Base-by-base conservation (phyloP, 2,113 vertebrate species). In the Cyphomyrus plagiostoma region DNA sequence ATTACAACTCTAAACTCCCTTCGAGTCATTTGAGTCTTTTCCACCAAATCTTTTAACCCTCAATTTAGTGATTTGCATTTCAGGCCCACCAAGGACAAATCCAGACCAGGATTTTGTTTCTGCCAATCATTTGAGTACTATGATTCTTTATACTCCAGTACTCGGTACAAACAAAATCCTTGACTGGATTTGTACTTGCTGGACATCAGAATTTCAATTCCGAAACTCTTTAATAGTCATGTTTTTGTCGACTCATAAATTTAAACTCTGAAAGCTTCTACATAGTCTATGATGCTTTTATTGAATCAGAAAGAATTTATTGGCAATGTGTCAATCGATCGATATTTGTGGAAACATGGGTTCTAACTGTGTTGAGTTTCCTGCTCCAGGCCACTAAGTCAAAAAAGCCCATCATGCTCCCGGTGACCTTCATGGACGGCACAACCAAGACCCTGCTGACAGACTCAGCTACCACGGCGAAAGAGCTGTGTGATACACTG, bases 381-480 rank as follows among this genome's bases (percentile, higher is more conserved):
- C 83, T 70, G 4, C 35, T 88, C 19, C 35, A 99, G 98, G 98
- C 98, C 56, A 99, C 98, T 86, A 99, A 99, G 90, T 99, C 98
- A 0, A 99, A 99, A 95, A 99, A 99, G 89, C 98, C 98, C 0
- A 98, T 99, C 92, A 98, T 99, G 98, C 90, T 99, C 87, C 98
- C 98, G 0, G 97, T 99, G 92, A 99, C 98, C 0, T 99, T 99
- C 93, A 99, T 99, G 98, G 98, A 99, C 0, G 98, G 98, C 21
- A 99, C 98, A 10, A 99, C 98, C 3, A 99, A 99, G 94, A 99
- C 98, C 0, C 94, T 99, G 70, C 92, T 99, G 93, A 98, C 98
- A 0, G 98, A 99, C 93, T 99, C 98, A 0, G 98, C 98, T 1
- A 99, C 98, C 11, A 99, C 98, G 0, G 98, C 98, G 87, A 97